Percentiles rank a stretch among this genome's conserved stretches.
Conservation (phyloP, 1,140 invertebrate species). For the Zaprionus davidi region DNA sequence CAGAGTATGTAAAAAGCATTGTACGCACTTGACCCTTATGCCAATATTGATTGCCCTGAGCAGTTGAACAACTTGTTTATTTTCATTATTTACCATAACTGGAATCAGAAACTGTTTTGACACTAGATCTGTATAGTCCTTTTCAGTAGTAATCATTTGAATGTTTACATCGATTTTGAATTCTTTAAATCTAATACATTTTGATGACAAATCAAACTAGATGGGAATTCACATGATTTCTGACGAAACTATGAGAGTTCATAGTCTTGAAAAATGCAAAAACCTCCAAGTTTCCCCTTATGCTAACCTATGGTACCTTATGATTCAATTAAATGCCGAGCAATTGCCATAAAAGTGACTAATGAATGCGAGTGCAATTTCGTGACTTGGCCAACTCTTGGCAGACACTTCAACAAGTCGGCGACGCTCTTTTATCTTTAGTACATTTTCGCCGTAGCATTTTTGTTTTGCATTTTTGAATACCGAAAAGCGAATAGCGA, state of each 20-base stretch:
- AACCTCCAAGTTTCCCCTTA: neutral
- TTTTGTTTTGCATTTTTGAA: slow-evolving; percentile 2
- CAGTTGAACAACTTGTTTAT: neutral
- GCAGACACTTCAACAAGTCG: neutral
- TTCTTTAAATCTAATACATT: neutral
- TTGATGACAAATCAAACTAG: neutral
- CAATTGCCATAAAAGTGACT: slow-evolving; percentile 30
- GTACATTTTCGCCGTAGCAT: neutral
- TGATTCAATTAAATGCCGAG: slow-evolving; percentile 20
- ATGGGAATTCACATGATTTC: neutral
- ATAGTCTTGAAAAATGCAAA: neutral
- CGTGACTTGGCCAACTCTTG: slow-evolving; percentile 13
- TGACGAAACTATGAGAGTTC: neutral
- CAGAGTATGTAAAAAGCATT: neutral
- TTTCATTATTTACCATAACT: neutral
- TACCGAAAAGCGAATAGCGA: neutral
- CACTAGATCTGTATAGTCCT: neutral
- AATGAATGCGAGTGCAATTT: slow-evolving; percentile 18
- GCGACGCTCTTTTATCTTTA: slow-evolving; percentile 4
- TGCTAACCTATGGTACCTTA: slow-evolving; percentile 1
- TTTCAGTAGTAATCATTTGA: neutral
- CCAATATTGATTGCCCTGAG: neutral
- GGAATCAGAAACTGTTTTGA: neutral
- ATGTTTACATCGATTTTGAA: too few species aligned
- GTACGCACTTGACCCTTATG: neutral